Conservation (phyloP, 2,797 vertebrate species). For the Semotilus atromaculatus region DNA sequence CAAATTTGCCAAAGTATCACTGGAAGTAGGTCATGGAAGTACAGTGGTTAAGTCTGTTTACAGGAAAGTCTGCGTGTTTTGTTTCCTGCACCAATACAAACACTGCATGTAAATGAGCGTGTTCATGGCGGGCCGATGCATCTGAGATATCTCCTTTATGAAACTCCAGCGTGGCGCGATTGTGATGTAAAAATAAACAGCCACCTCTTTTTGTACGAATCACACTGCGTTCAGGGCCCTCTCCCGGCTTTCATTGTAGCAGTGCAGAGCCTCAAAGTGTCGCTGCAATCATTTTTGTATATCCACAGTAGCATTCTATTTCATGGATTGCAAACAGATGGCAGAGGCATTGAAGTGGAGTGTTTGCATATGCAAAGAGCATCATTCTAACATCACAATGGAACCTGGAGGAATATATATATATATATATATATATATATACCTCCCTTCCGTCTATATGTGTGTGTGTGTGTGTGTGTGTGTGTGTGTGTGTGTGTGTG, state of each 20-base stretch:
- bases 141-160: conserved; percentile 30
- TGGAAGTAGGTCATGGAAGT: conserved; percentile 56
- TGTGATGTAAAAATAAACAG: conserved; percentile 61
- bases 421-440: conserved; percentile 5
- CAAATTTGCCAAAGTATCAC: conserved; percentile 12
- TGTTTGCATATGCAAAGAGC: conserved; percentile 47
- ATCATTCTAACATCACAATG: conserved; percentile 40
- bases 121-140: conserved; percentile 24
- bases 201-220: conserved; percentile 41
- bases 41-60: conserved; percentile 45
- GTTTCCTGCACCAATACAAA: conserved; percentile 36
- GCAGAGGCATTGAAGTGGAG: conserved; percentile 35
- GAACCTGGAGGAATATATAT: conserved; percentile 31
- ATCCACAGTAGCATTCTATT: conserved; percentile 33
- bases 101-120: conserved; percentile 35
- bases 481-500: neutral
- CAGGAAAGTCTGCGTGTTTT: conserved; percentile 37
- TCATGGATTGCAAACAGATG: conserved; percentile 48
- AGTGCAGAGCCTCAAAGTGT: conserved; percentile 32
- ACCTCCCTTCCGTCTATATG: neutral
- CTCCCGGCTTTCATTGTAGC: conserved; percentile 36
- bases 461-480: neutral
- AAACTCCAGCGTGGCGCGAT: conserved; percentile 30
- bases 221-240: conserved; percentile 35
- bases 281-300: conserved; percentile 38